Evolutionary conservation across 2,888 invertebrate species (phyloP).

Genomic region (Heliconius erato): DNA sequence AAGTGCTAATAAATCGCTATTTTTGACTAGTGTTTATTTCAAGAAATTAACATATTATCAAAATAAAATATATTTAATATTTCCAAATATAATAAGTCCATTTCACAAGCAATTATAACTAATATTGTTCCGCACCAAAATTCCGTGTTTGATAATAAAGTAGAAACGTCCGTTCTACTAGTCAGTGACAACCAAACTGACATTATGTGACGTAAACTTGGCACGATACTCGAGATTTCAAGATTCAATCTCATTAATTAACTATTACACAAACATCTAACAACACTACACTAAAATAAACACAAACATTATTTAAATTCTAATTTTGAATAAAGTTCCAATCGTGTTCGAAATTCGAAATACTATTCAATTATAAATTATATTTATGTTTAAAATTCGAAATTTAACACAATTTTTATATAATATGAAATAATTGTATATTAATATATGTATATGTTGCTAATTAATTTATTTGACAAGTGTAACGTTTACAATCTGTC

Average conservation of each 20-base stretch:
- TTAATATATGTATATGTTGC: neutral
- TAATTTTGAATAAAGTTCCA: neutral
- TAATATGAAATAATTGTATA: neutral
- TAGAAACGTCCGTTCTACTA: conserved; percentile 62
- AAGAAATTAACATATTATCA: conserved; percentile 38
- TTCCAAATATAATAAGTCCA: conserved; percentile 81
- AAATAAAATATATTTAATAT: conserved; percentile 59
- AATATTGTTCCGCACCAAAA: conserved; percentile 79
- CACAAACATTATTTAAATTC: neutral
- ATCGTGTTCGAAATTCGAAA: conserved; percentile 4
- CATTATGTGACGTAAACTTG: conserved; percentile 52
- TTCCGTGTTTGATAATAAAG: conserved; percentile 73
- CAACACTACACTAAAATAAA: neutral
- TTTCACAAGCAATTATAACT: conserved; percentile 79
- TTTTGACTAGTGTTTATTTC: conserved; percentile 27
- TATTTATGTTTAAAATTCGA: neutral
- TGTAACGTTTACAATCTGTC: conserved; percentile 19
- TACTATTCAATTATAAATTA: neutral
- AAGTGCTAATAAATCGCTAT: neutral
- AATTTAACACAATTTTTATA: neutral
- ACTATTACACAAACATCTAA: conserved; percentile 4
- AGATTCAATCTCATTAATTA: conserved; percentile 9
- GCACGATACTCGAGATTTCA: conserved; percentile 27
- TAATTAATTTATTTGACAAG: conserved; percentile 10
- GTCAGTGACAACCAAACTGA: conserved; percentile 75